Percentiles rank a stretch among this genome's conserved stretches.
phyloP scores from a whole-genome alignment of 2,797 vertebrate genomes.

The Knipowitschia caucasica region DNA sequence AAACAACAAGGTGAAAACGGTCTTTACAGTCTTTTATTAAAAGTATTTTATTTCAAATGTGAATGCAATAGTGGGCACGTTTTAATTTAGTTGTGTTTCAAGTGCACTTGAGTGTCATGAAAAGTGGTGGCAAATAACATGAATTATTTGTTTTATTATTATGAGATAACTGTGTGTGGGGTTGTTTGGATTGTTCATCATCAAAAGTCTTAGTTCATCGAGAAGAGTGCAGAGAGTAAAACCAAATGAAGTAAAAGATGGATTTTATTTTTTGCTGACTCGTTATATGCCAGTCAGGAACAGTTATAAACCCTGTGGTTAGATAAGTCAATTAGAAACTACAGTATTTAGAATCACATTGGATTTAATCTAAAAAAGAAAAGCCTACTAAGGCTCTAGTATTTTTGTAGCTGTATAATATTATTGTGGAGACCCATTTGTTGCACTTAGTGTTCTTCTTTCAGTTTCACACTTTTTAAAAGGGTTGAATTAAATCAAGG shows the following conservation, averaged over 20 bases:
- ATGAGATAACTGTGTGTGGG: no score
- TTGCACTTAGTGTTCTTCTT: no score
- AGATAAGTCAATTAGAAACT: conserved; percentile 75
- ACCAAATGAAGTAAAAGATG: conserved; percentile 38
- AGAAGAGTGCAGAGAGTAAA: no score
- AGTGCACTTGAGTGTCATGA: no score
- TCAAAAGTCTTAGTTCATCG: no score
- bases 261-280: conserved; percentile 56
- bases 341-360: conserved; percentile 76
- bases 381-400: conserved; percentile 13
- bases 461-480: no score
- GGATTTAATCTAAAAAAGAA: conserved; percentile 64
- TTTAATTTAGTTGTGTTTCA: no score
- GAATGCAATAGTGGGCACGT: no score
- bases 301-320: conserved; percentile 67
- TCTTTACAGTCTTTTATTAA: conserved; percentile 32
- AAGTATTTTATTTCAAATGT: conserved; percentile 18
- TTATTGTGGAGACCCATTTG: neutral
- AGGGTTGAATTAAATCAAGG: no score
- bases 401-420: neutral
- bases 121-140: no score
- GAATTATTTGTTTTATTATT: no score
- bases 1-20: conserved; percentile 33
- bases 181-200: no score
- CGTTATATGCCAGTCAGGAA: conserved; percentile 61